Conservation (phyloP, 1,140 invertebrate genomes). For the Temnothorax longispinosus region DNA sequence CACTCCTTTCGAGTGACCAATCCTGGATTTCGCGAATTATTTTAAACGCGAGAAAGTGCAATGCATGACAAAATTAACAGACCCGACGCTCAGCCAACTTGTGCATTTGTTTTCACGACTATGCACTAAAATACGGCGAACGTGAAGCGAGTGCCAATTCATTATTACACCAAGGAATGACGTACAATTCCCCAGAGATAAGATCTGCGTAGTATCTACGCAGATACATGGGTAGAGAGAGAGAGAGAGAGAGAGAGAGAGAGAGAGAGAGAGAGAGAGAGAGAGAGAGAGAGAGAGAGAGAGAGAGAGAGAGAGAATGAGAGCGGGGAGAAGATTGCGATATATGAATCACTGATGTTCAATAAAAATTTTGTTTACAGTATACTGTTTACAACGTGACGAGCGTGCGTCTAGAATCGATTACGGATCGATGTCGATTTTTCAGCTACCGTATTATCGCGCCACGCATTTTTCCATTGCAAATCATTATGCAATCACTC, state of each 20-base stretch:
- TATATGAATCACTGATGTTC: conserved; percentile 20
- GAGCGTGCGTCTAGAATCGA: neutral
- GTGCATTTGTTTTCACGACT: neutral
- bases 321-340: neutral
- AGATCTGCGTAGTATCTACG: conserved; percentile 44
- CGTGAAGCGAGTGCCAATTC: conserved; percentile 24
- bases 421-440: neutral
- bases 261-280: no score
- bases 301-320: no score
- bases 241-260: neutral
- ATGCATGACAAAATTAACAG: conserved; percentile 31
- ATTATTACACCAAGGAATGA: conserved; percentile 17
- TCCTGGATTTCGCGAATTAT: conserved; percentile 14
- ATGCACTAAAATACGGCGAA: neutral
- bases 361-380: conserved; percentile 28
- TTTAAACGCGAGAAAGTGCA: neutral
- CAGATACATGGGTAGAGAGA: conserved; percentile 2
- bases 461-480: conserved; percentile 31
- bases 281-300: no score
- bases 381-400: neutral
- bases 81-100: conserved; percentile 8
- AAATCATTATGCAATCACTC: conserved; percentile 50
- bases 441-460: neutral
- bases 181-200: conserved; percentile 31
- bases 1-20: neutral